These are phyloP conservation scores for Phalloptychus januarius DNA, from an alignment of 2,797 vertebrate genomes.

Conservation along the genomic window DNA sequence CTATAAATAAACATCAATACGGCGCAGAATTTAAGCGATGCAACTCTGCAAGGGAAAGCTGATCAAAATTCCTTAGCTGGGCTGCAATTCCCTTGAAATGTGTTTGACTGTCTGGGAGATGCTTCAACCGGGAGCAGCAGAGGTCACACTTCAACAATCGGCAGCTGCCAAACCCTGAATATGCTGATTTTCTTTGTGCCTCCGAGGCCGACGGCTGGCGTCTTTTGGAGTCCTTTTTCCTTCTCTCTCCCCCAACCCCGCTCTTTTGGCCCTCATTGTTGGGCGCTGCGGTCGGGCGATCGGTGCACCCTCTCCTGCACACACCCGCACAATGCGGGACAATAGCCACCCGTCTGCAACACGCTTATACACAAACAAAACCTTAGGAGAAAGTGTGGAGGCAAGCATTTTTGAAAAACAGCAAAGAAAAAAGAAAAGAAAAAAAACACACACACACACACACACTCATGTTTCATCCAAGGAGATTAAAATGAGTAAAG, in stretches of 20 bases:
- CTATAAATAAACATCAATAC: not conserved
- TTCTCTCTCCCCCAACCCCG: not conserved
- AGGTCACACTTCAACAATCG: conserved; percentile 72
- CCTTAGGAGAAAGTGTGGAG: conserved; percentile 8
- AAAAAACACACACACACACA: too few species aligned
- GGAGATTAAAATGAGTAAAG: not conserved
- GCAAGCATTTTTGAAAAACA: not conserved
- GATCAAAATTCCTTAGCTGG: not conserved
- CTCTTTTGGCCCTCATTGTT: conserved; percentile 58
- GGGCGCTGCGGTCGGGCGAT: conserved; percentile 36
- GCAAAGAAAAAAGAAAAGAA: too few species aligned
- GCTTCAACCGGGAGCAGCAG: conserved; percentile 25
- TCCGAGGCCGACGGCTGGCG: conserved; percentile 51
- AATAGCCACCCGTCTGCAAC: conserved; percentile 55
- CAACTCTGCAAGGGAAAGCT: not conserved
- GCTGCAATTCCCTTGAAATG: conserved; percentile 24
- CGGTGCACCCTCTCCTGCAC: conserved; percentile 36
- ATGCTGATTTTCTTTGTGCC: conserved; percentile 76
- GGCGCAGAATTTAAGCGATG: conserved; percentile 23
- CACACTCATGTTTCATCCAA: not conserved
- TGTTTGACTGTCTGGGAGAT: conserved; percentile 54
- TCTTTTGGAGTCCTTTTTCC: conserved; percentile 5
- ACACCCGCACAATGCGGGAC: conserved; percentile 29
- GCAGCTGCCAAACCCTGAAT: conserved; percentile 80
- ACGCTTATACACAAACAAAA: conserved; percentile 38